phyloP scores from a whole-genome alignment of 1,140 invertebrate genomes.

The Sarcophaga bullata region DNA sequence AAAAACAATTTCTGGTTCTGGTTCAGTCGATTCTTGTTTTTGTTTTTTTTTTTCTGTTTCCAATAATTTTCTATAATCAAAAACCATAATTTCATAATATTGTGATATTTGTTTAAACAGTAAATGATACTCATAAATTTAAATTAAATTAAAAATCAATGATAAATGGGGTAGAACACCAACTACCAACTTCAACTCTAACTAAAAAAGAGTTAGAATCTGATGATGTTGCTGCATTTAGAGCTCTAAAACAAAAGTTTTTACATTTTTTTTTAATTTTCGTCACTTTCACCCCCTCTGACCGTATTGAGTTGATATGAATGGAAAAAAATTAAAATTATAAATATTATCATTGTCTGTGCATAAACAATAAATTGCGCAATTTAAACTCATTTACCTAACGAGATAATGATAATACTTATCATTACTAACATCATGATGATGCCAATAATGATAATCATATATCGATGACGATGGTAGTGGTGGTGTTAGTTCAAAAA shows the following conservation, averaged over 20 bases:
- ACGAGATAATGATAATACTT: conserved; percentile 31
- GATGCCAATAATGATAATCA: conserved; percentile 10
- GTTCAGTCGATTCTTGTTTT: not conserved
- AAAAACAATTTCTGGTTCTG: not conserved
- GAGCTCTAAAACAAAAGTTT: conserved; percentile 8
- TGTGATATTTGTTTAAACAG: conserved; percentile 33
- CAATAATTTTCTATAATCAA: conserved; percentile 16
- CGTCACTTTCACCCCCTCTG: not conserved
- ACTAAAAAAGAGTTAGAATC: not conserved
- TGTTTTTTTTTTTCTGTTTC: not conserved
- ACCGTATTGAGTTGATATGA: not conserved
- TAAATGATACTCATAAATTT: conserved; percentile 34
- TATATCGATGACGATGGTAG: not conserved
- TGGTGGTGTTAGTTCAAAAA: not conserved
- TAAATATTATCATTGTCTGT: conserved; percentile 37
- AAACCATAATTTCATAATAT: conserved; percentile 36
- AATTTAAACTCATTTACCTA: conserved; percentile 40
- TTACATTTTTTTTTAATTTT: conserved; percentile 6
- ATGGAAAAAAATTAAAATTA: not conserved
- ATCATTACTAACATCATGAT: not conserved
- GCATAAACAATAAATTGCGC: conserved; percentile 24
- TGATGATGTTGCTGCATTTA: not conserved
- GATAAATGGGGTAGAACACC: not conserved
- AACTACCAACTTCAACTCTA: not conserved
- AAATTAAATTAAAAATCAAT: conserved; percentile 40